These are phyloP conservation scores for Gulo gulo DNA, from an alignment of 2,113 vertebrate genomes.

Conservation along the genomic window DNA sequence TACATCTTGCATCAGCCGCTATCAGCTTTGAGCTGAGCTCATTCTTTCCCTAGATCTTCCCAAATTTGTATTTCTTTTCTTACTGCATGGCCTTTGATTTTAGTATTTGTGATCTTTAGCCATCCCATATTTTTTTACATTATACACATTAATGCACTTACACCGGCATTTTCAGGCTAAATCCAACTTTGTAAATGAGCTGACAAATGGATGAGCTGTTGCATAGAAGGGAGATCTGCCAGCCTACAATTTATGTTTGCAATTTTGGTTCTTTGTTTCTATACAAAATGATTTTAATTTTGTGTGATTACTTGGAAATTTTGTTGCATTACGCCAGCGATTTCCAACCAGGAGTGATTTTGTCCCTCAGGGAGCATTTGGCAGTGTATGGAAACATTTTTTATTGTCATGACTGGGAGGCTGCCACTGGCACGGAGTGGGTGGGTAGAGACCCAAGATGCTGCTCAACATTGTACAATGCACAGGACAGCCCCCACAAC, in stretches of 20 bases:
- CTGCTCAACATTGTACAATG: neutral
- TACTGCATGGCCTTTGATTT: neutral
- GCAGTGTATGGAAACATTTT: neutral
- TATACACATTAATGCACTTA: neutral
- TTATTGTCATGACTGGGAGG: neutral
- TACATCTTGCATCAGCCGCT: neutral
- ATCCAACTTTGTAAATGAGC: neutral
- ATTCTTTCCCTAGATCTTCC: neutral
- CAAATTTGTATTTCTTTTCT: conserved; percentile 3
- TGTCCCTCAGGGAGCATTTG: neutral
- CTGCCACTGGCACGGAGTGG: neutral
- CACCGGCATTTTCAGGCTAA: neutral
- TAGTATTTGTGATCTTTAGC: neutral
- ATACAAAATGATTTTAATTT: conserved; percentile 23
- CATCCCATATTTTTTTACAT: neutral
- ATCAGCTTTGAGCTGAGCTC: neutral
- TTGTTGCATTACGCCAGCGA: neutral
- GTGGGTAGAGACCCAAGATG: neutral
- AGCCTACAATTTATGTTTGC: neutral
- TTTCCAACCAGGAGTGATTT: neutral
- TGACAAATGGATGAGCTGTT: neutral
- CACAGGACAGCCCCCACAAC: neutral
- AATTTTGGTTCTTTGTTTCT: conserved; percentile 25
- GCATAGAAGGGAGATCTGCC: neutral
- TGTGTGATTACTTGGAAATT: conserved; percentile 1